Evolutionary conservation across 2,797 vertebrate genomes (phyloP).

Genomic region (Cryptoprocta ferox): DNA sequence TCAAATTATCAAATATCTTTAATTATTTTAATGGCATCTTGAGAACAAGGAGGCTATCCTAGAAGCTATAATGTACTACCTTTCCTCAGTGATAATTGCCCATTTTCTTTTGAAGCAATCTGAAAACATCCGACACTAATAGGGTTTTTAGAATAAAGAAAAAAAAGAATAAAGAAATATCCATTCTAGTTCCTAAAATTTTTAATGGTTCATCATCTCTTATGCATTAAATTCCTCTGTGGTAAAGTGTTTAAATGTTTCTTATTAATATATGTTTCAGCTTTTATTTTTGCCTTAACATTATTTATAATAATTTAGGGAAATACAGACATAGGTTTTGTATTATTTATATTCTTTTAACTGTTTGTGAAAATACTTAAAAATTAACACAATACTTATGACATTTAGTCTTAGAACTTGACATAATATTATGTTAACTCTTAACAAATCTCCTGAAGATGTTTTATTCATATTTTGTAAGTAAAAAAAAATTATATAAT

Average conservation of each 20-base stretch:
- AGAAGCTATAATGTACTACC: not conserved
- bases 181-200: conserved; percentile 10
- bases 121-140: not conserved
- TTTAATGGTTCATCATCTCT: conserved; percentile 52
- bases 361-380: conserved; percentile 45
- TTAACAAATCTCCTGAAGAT: conserved; percentile 31
- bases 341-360: conserved; percentile 41
- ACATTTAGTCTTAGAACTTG: conserved; percentile 41
- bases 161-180: conserved; percentile 9
- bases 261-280: conserved; percentile 35
- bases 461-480: conserved; percentile 50
- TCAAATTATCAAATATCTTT: not conserved
- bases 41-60: not conserved
- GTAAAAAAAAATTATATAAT: conserved; percentile 37
- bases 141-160: conserved; percentile 45
- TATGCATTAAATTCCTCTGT: conserved; percentile 34
- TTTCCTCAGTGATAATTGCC: not conserved
- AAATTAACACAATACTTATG: not conserved
- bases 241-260: conserved; percentile 50
- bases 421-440: not conserved
- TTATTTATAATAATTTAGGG: not conserved
- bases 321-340: not conserved
- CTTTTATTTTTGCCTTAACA: conserved; percentile 61
- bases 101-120: not conserved
- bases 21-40: conserved; percentile 46